Conservation (phyloP, 2,888 invertebrate genomes). For the Callimorpha dominula region DNA sequence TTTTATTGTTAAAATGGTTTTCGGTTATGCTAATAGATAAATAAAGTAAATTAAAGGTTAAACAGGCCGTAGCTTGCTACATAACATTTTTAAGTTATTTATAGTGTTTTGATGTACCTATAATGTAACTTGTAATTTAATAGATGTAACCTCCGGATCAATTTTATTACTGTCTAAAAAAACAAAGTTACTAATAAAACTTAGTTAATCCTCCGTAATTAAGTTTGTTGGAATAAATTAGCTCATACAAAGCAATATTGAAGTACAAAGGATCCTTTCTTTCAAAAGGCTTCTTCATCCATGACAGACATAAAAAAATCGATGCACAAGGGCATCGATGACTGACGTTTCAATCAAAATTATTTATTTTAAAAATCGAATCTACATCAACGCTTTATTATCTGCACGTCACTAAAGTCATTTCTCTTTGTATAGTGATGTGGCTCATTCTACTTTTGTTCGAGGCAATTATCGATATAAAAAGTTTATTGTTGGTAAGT, state of each 20-base stretch:
- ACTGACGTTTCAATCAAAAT: conserved; percentile 75
- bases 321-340: conserved; percentile 53
- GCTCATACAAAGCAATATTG: conserved; percentile 18
- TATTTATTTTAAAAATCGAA: conserved; percentile 69
- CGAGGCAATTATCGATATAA: conserved; percentile 61
- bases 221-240: conserved; percentile 24
- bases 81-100: no score
- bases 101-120: no score
- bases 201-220: conserved; percentile 6
- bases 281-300: conserved; percentile 12
- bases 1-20: no score
- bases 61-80: no score
- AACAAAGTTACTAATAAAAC: background rate
- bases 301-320: conserved; percentile 30
- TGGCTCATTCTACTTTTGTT: conserved; percentile 63
- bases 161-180: background rate
- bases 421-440: conserved; percentile 62
- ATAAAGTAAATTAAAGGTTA: no score
- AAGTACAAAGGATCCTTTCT: conserved; percentile 16
- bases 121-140: background rate
- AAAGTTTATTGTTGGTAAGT: conserved; percentile 53
- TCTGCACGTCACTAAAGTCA: conserved; percentile 61
- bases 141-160: background rate
- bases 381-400: conserved; percentile 59
- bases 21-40: no score